These are phyloP conservation scores for Pseudococcus longispinus DNA, from an alignment of 2,888 invertebrate species.

Conservation along the genomic window DNA sequence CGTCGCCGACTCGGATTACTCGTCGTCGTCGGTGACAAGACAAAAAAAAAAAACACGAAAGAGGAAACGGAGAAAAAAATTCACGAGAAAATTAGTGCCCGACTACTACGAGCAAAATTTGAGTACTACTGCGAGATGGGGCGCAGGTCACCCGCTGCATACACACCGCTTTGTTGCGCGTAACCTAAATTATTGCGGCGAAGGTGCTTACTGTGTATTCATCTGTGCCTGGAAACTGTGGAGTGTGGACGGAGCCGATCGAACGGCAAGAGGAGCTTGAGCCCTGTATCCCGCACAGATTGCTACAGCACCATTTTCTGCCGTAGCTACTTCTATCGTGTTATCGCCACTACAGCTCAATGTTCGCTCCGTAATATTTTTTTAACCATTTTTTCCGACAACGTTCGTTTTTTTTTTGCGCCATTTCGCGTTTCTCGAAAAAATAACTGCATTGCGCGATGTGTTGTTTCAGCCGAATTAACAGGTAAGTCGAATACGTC, in stretches of 20 bases:
- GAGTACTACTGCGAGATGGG: constrained; percentile 34
- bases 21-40: neutral
- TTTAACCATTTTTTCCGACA: neutral
- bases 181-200: constrained; percentile 51
- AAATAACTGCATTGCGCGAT: neutral
- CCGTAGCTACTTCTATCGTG: constrained; percentile 39
- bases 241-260: constrained; percentile 51
- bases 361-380: constrained; percentile 34
- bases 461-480: neutral
- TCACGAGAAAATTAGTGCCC: neutral
- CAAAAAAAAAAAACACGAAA: neutral
- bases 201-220: constrained; percentile 50
- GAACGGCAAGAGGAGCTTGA: constrained; percentile 51
- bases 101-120: neutral
- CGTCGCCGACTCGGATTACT: neutral
- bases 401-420: neutral
- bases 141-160: constrained; percentile 47
- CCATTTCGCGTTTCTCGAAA: neutral
- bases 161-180: constrained; percentile 49
- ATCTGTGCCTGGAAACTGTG: constrained; percentile 50
- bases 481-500: neutral
- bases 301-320: constrained; percentile 48
- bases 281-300: constrained; percentile 51
- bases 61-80: neutral
- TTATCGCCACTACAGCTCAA: constrained; percentile 37